Base-by-base conservation (phyloP, 2,888 invertebrate genomes). In the Chymomyza fuscimana region DNA sequence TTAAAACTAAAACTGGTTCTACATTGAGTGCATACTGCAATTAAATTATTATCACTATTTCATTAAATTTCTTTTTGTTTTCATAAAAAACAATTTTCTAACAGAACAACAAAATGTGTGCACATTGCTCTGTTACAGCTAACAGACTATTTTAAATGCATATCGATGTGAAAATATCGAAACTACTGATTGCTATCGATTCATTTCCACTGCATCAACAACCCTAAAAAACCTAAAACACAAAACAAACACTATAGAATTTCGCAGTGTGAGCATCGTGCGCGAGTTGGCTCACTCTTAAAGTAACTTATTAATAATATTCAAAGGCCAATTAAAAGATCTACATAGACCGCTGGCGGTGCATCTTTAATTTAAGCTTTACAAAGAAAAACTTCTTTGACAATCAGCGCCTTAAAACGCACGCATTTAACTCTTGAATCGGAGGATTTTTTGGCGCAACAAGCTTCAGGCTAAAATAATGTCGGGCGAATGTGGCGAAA, bases 181-280 rank as follows among this genome's bases (percentile, higher is more conserved):
- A 12, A 25, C 25, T 9, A 46, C 69, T 59, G 29, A 0, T 29
- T 46, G 58, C 10, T 25, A 6, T 29, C 51, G 66, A 10, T 6
- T 36, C 61, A 58, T 65, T 61, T 22, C 54, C 0, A 15, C 63
- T 2, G 1, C 1, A 2, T 1, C 9, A 9, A 15, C 46, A 10
- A 56, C 19, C 22, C 69, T 76, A 68, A 71, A 70, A 29, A 56
- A 46, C 12, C 40, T 46, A 46, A 46, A 46, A 46, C 40, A 46
- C 40, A 46, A 46, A 46, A 46, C 40, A 46, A 46, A 46, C 40
- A 46, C 40, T 12, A 46, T 12, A 46, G 12, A 46, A 46, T 46
- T 46, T 46, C 40, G 12, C 4, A 15, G 40, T 46, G 40, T 46
- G 40, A 46, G 40, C 40, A 46, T 46, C 12, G 40, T 46, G 40